phyloP scores from a whole-genome alignment of 2,797 vertebrate genomes.

The Champsocephalus esox region DNA sequence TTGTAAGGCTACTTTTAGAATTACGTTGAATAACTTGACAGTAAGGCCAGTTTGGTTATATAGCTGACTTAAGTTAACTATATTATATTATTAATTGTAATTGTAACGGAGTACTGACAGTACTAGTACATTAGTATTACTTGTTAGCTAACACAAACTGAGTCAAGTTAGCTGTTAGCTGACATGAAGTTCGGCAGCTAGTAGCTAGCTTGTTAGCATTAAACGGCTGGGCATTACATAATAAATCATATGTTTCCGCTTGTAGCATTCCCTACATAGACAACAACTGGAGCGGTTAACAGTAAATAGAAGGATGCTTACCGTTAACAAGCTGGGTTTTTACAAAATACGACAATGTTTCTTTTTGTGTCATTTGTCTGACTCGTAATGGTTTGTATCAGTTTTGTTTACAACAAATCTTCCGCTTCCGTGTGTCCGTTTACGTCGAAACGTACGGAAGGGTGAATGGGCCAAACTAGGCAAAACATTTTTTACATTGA shows the following conservation, averaged over 20 bases:
- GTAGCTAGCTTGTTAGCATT: constrained; percentile 35
- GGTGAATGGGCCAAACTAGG: constrained; percentile 17
- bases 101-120: background rate
- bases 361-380: background rate
- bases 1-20: background rate
- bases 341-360: background rate
- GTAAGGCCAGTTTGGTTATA: background rate
- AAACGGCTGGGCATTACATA: constrained; percentile 42
- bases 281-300: accelerated
- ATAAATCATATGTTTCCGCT: constrained; percentile 12
- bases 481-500: background rate
- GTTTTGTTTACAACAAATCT: constrained; percentile 77
- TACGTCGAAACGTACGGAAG: constrained; percentile 61
- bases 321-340: constrained; percentile 23
- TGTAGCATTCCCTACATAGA: background rate
- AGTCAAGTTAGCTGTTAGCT: constrained; percentile 11
- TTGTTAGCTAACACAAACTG: background rate
- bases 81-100: background rate
- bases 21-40: background rate
- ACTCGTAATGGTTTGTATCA: constrained; percentile 28
- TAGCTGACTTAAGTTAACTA: background rate
- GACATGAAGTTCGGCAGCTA: constrained; percentile 38
- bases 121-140: background rate
- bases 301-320: constrained; percentile 3
- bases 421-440: constrained; percentile 58